phyloP scores from a whole-genome alignment of 2,888 invertebrate species.

The Sclerodermus sp. region DNA sequence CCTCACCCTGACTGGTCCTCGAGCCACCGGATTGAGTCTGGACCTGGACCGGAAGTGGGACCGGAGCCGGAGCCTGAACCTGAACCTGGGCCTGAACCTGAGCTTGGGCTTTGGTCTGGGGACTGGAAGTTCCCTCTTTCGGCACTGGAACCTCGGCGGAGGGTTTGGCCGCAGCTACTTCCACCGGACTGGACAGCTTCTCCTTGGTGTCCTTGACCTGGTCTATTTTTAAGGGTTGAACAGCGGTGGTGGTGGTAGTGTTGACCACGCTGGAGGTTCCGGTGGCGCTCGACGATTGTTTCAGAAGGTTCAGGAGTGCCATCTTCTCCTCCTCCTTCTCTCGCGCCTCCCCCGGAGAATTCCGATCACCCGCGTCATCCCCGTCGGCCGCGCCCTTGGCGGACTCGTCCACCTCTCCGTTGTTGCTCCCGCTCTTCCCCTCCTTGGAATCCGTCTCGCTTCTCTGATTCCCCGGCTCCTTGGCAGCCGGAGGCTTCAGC shows the following conservation, averaged over 20 bases:
- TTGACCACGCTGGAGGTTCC: constrained; percentile 49
- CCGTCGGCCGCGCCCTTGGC: constrained; percentile 6
- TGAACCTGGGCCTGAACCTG: too few relatives aligned
- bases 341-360: constrained; percentile 6
- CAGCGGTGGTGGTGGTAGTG: constrained; percentile 51
- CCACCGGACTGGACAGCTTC: too few relatives aligned
- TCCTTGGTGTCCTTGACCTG: constrained; percentile 18
- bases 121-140: too few relatives aligned
- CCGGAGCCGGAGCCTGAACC: constrained; percentile 2
- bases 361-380: constrained; percentile 20
- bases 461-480: constrained; percentile 12
- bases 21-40: background rate
- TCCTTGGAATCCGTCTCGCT: constrained; percentile 9
- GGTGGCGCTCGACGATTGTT: constrained; percentile 42
- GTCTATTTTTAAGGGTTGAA: constrained; percentile 50
- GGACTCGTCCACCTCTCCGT: constrained; percentile 5
- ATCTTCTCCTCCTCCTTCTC: constrained; percentile 18
- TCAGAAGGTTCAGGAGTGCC: constrained; percentile 42
- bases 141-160: too few relatives aligned
- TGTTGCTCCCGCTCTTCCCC: constrained; percentile 9
- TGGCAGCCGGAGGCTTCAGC: background rate
- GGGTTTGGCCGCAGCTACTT: too few relatives aligned
- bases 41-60: background rate
- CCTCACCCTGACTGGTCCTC: background rate
- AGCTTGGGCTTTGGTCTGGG: too few relatives aligned